These are phyloP conservation scores for Hypotaenidia philippensis DNA, from an alignment of 2,797 vertebrate species.

Conservation along the genomic window DNA sequence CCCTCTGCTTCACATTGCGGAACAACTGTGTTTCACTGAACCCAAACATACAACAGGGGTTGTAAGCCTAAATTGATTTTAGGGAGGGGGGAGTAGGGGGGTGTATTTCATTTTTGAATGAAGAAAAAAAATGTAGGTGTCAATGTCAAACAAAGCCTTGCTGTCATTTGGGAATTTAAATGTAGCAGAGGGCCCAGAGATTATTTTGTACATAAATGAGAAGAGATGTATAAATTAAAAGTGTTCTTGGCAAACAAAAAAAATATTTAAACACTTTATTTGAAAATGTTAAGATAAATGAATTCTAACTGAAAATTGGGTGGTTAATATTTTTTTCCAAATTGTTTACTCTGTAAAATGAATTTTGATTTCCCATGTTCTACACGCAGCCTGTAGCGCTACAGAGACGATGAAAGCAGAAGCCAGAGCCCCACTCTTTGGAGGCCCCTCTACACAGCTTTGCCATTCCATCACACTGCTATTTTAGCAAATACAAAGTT, in stretches of 20 bases:
- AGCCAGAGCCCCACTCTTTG: not conserved
- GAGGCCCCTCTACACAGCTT: not conserved
- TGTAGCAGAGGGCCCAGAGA: fast-evolving
- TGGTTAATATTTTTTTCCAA: not conserved
- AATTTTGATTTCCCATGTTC: slow-evolving; percentile 26
- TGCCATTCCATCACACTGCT: not conserved
- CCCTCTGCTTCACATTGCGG: not conserved
- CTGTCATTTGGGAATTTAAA: not conserved
- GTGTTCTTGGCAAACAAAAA: not conserved
- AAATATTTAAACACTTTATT: not conserved
- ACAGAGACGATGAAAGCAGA: not conserved
- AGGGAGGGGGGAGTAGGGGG: no score
- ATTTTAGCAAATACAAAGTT: not conserved
- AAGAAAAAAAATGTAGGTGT: not conserved
- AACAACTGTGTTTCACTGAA: not conserved
- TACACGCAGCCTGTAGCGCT: not conserved
- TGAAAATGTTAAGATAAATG: not conserved
- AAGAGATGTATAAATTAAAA: not conserved
- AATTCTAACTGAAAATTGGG: not conserved
- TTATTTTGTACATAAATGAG: not conserved
- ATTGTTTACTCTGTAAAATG: not conserved
- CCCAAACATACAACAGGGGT: no score
- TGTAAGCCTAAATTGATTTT: not conserved
- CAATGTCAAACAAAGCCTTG: not conserved
- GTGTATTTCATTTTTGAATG: not conserved